Percentiles rank a stretch among this genome's conserved stretches.
Conservation (phyloP, 2,888 invertebrate genomes). For the Cryptocheilus praepositus region DNA sequence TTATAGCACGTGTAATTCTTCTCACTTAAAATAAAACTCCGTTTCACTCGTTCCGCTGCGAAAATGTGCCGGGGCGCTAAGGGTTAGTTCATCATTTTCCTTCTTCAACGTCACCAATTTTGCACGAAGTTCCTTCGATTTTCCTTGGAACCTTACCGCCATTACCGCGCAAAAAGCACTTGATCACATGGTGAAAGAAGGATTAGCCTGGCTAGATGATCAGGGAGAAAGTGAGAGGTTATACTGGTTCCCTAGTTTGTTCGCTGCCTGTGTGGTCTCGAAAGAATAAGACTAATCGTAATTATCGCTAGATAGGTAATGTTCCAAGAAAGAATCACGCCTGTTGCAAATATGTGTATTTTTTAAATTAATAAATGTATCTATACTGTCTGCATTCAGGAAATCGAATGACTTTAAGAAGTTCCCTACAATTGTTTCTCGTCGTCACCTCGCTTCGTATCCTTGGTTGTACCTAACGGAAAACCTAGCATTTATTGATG, state of each 20-base stretch:
- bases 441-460: constrained; percentile 61
- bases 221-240: constrained; percentile 81
- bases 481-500: constrained; percentile 18
- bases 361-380: constrained; percentile 46
- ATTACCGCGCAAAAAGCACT: constrained; percentile 85
- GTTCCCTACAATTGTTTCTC: constrained; percentile 6
- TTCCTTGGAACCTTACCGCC: too few relatives aligned
- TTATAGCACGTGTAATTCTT: too few relatives aligned
- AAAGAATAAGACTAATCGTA: constrained; percentile 53
- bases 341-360: constrained; percentile 50
- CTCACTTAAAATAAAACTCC: too few relatives aligned
- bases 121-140: too few relatives aligned
- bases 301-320: constrained; percentile 16
- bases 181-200: constrained; percentile 93
- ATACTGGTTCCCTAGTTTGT: constrained; percentile 94
- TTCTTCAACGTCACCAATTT: too few relatives aligned
- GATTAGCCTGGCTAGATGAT: constrained; percentile 94
- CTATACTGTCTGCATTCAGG: constrained; percentile 40
- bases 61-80: too few relatives aligned
- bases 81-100: too few relatives aligned
- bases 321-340: constrained; percentile 20
- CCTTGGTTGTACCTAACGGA: constrained; percentile 55
- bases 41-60: too few relatives aligned
- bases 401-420: constrained; percentile 11
- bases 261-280: constrained; percentile 84